Base-by-base conservation (phyloP, 2,888 invertebrate species). In the Drosophila monieri region DNA sequence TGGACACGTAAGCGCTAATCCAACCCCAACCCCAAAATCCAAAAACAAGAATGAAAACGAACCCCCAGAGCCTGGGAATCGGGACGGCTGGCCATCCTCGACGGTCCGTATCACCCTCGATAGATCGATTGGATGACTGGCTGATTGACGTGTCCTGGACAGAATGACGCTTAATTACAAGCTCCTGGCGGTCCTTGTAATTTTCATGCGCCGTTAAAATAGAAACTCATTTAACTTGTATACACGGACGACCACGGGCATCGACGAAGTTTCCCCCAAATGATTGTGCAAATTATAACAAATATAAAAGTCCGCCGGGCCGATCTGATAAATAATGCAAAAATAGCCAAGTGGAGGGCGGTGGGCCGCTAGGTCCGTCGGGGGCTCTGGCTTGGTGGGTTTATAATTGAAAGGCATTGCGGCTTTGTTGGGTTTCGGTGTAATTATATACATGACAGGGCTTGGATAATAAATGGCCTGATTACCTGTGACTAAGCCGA, bases 1-100 rank as follows among this genome's bases (percentile, higher is more conserved):
- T 57, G 77, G 73, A 68, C 84, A 88, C 88, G 88, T 84, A 79
- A 83, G 72, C 86, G 71, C 59, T 65, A 47, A 44, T 57, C 37
- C 62, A 41, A 35, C 30, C 12, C 64, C 65, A 58, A 10, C n/a
- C 27, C 46, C 44, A 15, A 32, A 10, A n/a, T 23, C 23, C 30
- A 9, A 23, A 23, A 25, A 27, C 25, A 27, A 37, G 48, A 46
- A 25, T 47, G 41, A 41, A 23, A 44, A 37, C 52, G 9, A 46
- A 62, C 39, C 70, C 46, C 47, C 39, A 35, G 41, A 32, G 65
- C 64, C 66, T 79, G 81, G 73, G 87, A 86, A 84, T 48, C 43
- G 52, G 43, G 55, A 57, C 87, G 76, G 76, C 78, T 86, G 81
- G 69, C 58, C 65, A 12, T 68, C 47, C 46, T 68, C 68, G 59